Base-by-base conservation (phyloP, 2,888 invertebrate genomes). In the Epistrophella euchroma region DNA sequence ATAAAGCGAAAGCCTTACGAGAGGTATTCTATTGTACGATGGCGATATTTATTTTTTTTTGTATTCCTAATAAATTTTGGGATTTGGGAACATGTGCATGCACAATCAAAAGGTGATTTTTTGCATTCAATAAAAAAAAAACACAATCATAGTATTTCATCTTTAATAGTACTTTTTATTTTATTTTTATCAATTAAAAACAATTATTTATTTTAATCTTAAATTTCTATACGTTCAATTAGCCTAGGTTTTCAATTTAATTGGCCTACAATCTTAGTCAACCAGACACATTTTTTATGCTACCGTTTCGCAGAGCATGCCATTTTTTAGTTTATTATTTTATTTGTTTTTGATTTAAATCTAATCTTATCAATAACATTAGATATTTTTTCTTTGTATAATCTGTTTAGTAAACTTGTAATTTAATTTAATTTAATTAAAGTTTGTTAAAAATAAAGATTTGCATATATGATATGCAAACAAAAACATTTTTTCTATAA, bases 401-500 rank as follows among this genome's bases (percentile, higher is more conserved):
- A 56, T 75, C 28, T 66, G 32, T 72, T 52, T 76, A 66, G 75
- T 74, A 80, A 66, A 45, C 43, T 74, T 64, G 17, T 77, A 58
- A 70, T 58, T 77, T 77, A 40, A 19, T 58, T 77, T 77, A 40
- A 19, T 66, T 52, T 68, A 52, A 52, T 60, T 62, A 40, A 43
- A 68, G 32, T 50, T 75, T 56, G 35, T 72, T 79, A 47, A 32
- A 74, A 72, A 62, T 72, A 64, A 78, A 58, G 10, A 71, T 79
- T 88, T 88, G 82, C 82, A 88, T 88, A 88, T 83, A 87, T 87
- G 78, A 84, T 88, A 77, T 88, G 85, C 88, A 85, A 87, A 88
- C 64, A 32, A 81, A 84, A 84, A 77, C 40, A 58, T 40, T 82
- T 43, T 64, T 5, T 66, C 32, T 32, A 47, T 66, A 62, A 35